A percentile compares a stretch with the other conserved stretches of the same genome.
Evolutionary conservation across 2,113 vertebrate species (phyloP).

Genomic region (Hydrochoerus hydrochaeris): DNA sequence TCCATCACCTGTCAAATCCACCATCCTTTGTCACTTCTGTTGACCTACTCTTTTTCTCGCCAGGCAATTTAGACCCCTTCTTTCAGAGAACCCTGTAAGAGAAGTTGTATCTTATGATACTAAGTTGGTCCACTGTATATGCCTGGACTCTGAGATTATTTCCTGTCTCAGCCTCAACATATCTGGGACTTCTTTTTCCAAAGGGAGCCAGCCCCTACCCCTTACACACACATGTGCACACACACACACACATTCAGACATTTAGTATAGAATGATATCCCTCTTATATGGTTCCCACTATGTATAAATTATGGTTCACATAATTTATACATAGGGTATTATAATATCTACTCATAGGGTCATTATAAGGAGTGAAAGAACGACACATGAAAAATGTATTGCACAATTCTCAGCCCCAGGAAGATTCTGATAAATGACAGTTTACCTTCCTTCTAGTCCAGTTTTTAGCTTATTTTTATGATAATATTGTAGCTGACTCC

Average conservation of each 20-base stretch:
- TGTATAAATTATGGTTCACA: background rate
- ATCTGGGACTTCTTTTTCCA: background rate
- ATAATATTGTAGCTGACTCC: background rate
- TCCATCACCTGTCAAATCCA: background rate
- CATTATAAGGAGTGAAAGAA: background rate
- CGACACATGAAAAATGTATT: background rate
- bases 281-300: background rate
- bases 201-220: background rate
- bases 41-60: background rate
- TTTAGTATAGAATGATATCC: background rate
- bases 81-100: background rate
- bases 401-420: background rate
- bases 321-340: too few relatives aligned
- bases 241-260: background rate
- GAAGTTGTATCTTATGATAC: background rate
- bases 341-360: background rate
- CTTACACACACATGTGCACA: background rate
- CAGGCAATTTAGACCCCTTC: background rate
- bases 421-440: background rate
- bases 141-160: background rate
- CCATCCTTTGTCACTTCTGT: background rate
- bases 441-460: background rate
- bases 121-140: background rate
- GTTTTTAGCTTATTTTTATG: background rate
- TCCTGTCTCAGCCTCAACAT: background rate